These are phyloP conservation scores for Delichon dasypus DNA, from an alignment of 2,797 vertebrate species.

Conservation along the genomic window DNA sequence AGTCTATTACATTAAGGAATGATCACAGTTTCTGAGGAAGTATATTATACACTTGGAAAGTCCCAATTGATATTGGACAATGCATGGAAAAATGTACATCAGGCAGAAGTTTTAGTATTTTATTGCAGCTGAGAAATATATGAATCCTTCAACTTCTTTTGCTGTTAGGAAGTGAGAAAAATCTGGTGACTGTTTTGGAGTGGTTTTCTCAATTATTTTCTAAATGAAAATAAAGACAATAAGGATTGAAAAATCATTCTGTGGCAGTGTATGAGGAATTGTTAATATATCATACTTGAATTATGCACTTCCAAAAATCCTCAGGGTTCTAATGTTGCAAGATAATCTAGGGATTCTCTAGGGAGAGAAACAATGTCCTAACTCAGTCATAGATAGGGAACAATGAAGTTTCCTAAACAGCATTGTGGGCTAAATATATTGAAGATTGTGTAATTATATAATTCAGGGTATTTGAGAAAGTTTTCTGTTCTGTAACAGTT, in stretches of 20 bases:
- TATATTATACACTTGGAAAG: neutral
- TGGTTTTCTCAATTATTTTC: neutral
- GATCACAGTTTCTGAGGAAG: neutral
- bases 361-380: neutral
- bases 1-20: neutral
- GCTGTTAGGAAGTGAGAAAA: neutral
- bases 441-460: neutral
- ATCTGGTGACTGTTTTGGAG: neutral
- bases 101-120: neutral
- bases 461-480: neutral
- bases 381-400: neutral
- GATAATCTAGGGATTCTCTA: neutral
- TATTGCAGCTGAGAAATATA: neutral
- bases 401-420: neutral
- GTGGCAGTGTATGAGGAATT: neutral
- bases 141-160: neutral
- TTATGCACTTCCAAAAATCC: neutral
- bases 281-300: neutral
- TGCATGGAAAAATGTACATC: neutral
- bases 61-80: neutral
- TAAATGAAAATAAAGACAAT: neutral
- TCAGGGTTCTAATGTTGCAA: neutral
- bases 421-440: neutral
- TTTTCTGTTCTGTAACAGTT: neutral
- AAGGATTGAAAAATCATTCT: neutral